A percentile compares a stretch with the other conserved stretches of the same genome.
Conservation (phyloP, 2,888 invertebrate species). For the Drosophila pegasa region DNA sequence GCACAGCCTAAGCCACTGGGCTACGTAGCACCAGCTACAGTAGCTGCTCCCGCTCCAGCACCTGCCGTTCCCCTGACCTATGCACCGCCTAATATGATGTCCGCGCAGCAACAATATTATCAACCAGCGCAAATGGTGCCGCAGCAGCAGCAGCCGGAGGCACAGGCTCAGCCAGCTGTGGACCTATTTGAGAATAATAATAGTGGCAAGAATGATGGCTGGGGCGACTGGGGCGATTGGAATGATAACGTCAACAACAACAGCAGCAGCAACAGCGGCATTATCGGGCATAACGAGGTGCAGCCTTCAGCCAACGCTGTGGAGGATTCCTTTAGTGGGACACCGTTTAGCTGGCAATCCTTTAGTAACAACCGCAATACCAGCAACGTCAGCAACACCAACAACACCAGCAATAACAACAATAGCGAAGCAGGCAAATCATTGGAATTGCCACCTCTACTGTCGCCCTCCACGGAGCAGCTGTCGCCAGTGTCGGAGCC, state of each 20-base stretch:
- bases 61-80: slow-evolving; percentile 7
- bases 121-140: slow-evolving; percentile 29
- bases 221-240: slow-evolving; percentile 84
- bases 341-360: slow-evolving; percentile 63
- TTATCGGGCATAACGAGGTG: slow-evolving; percentile 36
- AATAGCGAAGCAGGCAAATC: slow-evolving; percentile 23
- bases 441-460: slow-evolving; percentile 47
- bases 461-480: slow-evolving; percentile 32
- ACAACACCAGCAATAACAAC: slow-evolving; percentile 15
- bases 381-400: slow-evolving; percentile 5
- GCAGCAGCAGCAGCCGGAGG: slow-evolving; percentile 27
- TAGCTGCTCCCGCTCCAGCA: neutral
- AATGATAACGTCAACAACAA: slow-evolving; percentile 72
- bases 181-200: slow-evolving; percentile 65
- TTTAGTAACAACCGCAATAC: slow-evolving; percentile 43
- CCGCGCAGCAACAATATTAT: slow-evolving; percentile 40
- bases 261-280: slow-evolving; percentile 34
- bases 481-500: slow-evolving; percentile 40
- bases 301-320: slow-evolving; percentile 83
- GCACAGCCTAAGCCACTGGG: slow-evolving; percentile 10
- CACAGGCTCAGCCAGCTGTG: slow-evolving; percentile 35
- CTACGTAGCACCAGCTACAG: slow-evolving; percentile 1
- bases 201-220: slow-evolving; percentile 75
- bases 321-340: slow-evolving; percentile 87
- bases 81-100: slow-evolving; percentile 1